phyloP scores from a whole-genome alignment of 2,888 invertebrate species.

The Drosophila pegasa region DNA sequence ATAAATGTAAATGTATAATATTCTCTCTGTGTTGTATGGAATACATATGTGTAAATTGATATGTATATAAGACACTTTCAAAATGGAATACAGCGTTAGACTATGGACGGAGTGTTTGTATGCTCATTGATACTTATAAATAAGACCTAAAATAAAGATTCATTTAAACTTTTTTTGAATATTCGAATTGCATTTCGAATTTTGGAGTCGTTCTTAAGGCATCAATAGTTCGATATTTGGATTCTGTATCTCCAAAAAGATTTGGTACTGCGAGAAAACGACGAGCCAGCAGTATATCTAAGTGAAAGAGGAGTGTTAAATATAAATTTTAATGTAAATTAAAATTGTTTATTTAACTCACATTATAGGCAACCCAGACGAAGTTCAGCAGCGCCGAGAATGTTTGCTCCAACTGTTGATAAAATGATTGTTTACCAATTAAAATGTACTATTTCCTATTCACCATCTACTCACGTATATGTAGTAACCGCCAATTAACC shows the following conservation, averaged over 20 bases:
- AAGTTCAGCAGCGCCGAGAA: constrained; percentile 91
- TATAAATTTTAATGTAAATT: neutral
- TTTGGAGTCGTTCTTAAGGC: constrained; percentile 67
- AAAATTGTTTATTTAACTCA: constrained; percentile 79
- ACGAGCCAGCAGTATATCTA: constrained; percentile 95
- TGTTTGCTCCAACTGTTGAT: constrained; percentile 90
- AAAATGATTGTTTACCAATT: neutral
- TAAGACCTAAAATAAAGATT: constrained; percentile 18
- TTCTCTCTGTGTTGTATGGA: constrained; percentile 24
- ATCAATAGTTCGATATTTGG: constrained; percentile 92
- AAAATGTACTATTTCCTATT: too few relatives aligned
- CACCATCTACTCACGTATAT: constrained; percentile 90
- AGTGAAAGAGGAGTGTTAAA: neutral
- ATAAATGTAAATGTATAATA: constrained; percentile 39
- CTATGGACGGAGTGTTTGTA: constrained; percentile 56
- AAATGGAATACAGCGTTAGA: constrained; percentile 31
- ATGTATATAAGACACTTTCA: constrained; percentile 46
- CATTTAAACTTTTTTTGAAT: neutral
- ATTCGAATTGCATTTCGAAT: neutral
- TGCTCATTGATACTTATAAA: constrained; percentile 22
- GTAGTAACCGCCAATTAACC: constrained; percentile 95
- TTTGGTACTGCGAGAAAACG: constrained; percentile 93
- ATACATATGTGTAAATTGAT: constrained; percentile 36
- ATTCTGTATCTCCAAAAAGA: constrained; percentile 92
- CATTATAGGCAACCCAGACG: constrained; percentile 94